Evolutionary conservation across 2,888 invertebrate species (phyloP), one percentile per base, ranked within the genome.

Genomic region (Taphrorychus bicolor): DNA sequence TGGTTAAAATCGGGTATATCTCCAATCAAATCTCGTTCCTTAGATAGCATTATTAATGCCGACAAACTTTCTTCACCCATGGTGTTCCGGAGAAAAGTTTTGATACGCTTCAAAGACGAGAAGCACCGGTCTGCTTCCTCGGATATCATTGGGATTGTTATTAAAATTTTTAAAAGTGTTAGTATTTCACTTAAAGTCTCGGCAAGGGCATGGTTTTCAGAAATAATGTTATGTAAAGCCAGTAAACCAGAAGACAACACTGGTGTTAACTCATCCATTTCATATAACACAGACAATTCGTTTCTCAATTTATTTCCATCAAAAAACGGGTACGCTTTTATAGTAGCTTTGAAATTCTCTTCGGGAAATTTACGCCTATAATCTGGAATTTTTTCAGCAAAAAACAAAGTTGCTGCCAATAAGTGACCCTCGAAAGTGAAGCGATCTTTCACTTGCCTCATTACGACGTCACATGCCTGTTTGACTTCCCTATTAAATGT

Each of bases 91-190:
- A 74, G 42, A 66, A 75, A 76, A 3, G 71, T 74, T 63, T 75
- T 75, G 11, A 76, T 72, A 19, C 74, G 52, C 57, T 75, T 76
- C 24, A 76, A 41, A 1, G 52, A 63, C 1, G 59, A 59, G 16
- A 75, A 70, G 14, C 22, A 59, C 24, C 73, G 64, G 70, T 75
- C 76, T 3, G 63, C 65, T 67, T 77, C 76, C 24, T 74, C 40
- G 40, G 74, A 72, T 24, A 72, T 64, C 75, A 77, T 76, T 3
- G 77, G 77, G 9, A 69, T 74, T 41, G 78, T 76, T 40, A 72
- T 52, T n/a, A 76, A 19, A 19, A 78, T 75, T 52, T 71, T 42
- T 45, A 78, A 59, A n/a, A 77, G 66, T 72, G 74, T 75, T 23
- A 69, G 54, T 23, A 66, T 72, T 69, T 76, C 74, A 45, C 65